Conservation (phyloP, 2,113 vertebrate species). For the Dipodomys merriami region DNA sequence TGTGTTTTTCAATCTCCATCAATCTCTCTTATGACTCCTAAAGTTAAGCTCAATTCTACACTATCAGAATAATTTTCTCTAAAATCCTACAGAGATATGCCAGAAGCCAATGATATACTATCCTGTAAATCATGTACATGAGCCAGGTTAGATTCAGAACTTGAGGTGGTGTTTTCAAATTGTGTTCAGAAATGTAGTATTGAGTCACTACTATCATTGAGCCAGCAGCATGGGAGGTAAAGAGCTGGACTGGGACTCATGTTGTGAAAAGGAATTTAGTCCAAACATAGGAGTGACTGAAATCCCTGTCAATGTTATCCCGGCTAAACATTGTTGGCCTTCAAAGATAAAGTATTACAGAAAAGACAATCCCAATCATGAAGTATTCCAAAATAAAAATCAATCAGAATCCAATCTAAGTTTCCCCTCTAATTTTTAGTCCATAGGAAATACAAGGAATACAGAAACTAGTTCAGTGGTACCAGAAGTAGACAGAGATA, state of each 20-base stretch:
- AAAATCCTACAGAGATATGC: background rate
- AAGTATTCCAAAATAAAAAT: background rate
- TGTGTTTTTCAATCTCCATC: background rate
- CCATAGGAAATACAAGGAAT: background rate
- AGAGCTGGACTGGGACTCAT: background rate
- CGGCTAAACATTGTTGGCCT: background rate
- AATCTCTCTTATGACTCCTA: background rate
- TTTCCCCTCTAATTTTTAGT: background rate
- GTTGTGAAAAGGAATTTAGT: background rate
- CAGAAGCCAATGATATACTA: background rate
- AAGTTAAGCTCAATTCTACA: background rate
- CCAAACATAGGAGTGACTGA: background rate
- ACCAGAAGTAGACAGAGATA: background rate
- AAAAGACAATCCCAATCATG: background rate
- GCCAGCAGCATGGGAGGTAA: background rate
- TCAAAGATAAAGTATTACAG: background rate
- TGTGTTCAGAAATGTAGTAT: background rate
- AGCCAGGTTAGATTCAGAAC: background rate
- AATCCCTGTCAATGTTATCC: background rate
- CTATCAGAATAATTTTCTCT: background rate
- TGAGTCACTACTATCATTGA: background rate
- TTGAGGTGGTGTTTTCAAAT: background rate
- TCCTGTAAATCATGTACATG: background rate
- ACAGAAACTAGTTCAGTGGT: background rate
- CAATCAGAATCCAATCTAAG: background rate